A percentile compares a stretch with the other conserved stretches of the same genome.
Conservation (phyloP, 1,140 invertebrate genomes). For the Cyrtorhinus lividipennis region DNA sequence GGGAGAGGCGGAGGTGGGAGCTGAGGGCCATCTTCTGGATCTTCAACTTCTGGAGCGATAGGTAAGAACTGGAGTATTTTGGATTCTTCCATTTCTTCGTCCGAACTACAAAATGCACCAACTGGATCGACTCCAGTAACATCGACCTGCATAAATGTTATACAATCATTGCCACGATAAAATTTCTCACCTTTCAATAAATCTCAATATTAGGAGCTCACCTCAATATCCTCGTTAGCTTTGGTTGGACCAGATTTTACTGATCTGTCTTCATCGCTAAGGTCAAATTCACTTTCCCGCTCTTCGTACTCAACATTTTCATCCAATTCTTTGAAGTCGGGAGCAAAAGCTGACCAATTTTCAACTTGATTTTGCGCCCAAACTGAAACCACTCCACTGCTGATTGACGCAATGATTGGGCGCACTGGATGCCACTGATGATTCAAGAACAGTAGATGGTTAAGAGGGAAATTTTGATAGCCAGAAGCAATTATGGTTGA, state of each 20-base stretch:
- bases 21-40: constrained; percentile 57
- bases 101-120: constrained; percentile 85
- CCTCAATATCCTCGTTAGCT: constrained; percentile 75
- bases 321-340: constrained; percentile 98
- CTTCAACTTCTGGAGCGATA: constrained; percentile 88
- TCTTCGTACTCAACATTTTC: constrained; percentile 99
- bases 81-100: constrained; percentile 79
- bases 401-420: constrained; percentile 68
- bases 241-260: constrained; percentile 69
- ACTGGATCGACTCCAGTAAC: constrained; percentile 79
- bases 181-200: too few species aligned
- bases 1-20: constrained; percentile 32
- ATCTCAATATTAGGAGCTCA: too few species aligned
- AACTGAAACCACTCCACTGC: constrained; percentile 93
- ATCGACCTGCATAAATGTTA: constrained; percentile 69
- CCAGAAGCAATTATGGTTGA: too few species aligned
- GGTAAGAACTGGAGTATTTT: constrained; percentile 81
- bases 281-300: constrained; percentile 94
- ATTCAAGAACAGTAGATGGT: too few species aligned
- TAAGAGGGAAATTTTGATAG: too few species aligned
- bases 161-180: too few species aligned
- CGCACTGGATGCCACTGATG: constrained; percentile 79
- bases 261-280: constrained; percentile 92
- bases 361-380: constrained; percentile 99
- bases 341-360: constrained; percentile 99